Conservation (phyloP, 2,113 vertebrate species). For the Craseonycteris thonglongyai region DNA sequence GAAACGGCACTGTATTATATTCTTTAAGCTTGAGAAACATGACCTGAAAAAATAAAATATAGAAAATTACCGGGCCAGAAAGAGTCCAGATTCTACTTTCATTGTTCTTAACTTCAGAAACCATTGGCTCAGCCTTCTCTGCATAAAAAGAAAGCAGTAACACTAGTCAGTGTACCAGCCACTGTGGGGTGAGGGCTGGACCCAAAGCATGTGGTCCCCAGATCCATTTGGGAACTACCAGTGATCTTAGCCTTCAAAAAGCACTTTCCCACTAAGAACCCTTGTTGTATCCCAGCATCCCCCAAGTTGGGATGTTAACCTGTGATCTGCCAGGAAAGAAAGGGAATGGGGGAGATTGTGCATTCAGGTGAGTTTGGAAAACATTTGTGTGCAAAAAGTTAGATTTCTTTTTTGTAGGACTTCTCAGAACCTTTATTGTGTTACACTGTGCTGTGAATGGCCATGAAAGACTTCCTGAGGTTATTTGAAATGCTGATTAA, state of each 20-base stretch:
- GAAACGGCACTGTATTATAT: background rate
- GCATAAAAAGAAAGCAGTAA: background rate
- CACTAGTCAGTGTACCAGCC: background rate
- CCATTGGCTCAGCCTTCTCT: background rate
- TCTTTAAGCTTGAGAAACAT: background rate
- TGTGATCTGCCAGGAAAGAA: background rate
- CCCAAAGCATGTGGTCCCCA: background rate
- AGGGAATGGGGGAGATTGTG: no score
- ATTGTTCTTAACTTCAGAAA: background rate
- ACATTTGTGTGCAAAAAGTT: background rate
- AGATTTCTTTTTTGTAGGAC: background rate
- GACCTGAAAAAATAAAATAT: background rate
- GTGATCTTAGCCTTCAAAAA: background rate
- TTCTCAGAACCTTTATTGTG: background rate
- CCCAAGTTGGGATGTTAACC: background rate
- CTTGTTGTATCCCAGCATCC: background rate
- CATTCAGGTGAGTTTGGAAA: background rate
- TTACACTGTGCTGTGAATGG: background rate
- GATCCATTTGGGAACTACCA: background rate
- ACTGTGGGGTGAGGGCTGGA: no score
- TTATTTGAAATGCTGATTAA: background rate
- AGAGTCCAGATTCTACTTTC: background rate
- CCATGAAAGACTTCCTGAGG: background rate
- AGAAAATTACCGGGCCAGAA: background rate
- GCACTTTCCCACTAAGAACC: background rate